Evolutionary conservation across 2,888 invertebrate genomes (phyloP), one percentile per base, ranked within the genome.

Genomic region (Bursaphelenchus okinawaensis): DNA sequence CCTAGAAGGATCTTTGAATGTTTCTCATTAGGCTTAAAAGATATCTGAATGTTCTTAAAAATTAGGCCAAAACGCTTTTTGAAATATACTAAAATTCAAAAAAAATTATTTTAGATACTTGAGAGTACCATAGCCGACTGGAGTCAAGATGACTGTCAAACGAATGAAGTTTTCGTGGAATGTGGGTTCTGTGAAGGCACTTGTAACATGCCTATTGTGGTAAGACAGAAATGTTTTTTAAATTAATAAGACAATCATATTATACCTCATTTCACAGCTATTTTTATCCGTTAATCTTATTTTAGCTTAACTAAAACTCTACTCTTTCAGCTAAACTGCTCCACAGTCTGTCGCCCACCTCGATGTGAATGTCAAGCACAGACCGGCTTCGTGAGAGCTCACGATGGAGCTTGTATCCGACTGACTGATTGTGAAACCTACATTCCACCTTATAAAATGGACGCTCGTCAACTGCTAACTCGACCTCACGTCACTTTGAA

Each of bases 111-210:
- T n/a, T n/a, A n/a, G n/a, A n/a, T n/a, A n/a, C n/a, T n/a, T n/a
- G n/a, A n/a, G n/a, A n/a, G n/a, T n/a, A n/a, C n/a, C n/a, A n/a
- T n/a, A n/a, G n/a, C n/a, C 1, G 70, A 70, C 31, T 50, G 51
- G 4, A 29, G 54, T 19, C 70, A 68, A 52, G 7, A 16, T 28
- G 74, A 74, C 61, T 74, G 74, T 29, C 74, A 74, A 58, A 62
- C 65, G 6, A 74, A 74, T 56, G 74, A 74, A 60, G 22, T 63
- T n/a, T 74, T 68, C 52, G 56, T 74, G 22, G 40, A 58, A 19
- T 74, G 74, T 27, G 74, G 74, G 4, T 61, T 59, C 8, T 74
- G 74, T 52, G 74, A 74, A 27, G 74, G 68, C n/a, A 69, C 66
- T 7, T 74, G 74, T 50, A 62, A 50, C 23, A 68, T 65, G 22